These are phyloP conservation scores for Aldabrachelys gigantea DNA, from an alignment of 2,113 vertebrate species.

Conservation along the genomic window DNA sequence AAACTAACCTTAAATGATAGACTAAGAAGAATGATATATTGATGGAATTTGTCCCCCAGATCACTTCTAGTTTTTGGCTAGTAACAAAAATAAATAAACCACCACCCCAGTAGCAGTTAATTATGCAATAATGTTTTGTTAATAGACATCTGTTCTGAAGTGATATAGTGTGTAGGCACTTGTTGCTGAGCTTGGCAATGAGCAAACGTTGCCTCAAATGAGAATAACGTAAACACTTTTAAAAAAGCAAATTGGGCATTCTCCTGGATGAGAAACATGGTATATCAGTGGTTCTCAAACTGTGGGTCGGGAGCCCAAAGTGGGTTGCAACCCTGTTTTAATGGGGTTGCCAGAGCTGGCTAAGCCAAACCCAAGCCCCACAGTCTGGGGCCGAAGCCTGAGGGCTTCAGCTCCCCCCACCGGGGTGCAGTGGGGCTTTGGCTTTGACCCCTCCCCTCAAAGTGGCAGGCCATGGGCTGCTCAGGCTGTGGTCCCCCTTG, in stretches of 20 bases:
- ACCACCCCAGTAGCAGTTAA: not conserved
- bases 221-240: not conserved
- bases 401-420: no score
- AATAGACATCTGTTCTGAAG: not conserved
- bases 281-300: not conserved
- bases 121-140: not conserved
- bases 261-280: not conserved
- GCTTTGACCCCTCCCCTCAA: no score
- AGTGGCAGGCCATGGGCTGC: no score
- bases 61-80: not conserved
- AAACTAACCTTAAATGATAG: not conserved
- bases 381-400: no score
- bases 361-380: no score
- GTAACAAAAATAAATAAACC: not conserved
- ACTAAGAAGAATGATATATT: not conserved
- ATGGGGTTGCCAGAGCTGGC: no score
- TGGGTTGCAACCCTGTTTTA: no score
- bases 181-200: not conserved
- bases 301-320: no score
- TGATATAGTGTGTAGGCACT: not conserved
- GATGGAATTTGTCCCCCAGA: not conserved
- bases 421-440: no score
- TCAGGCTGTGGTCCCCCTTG: no score
- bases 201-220: not conserved
- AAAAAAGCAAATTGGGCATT: not conserved